These are phyloP conservation scores for Mesaphorura yosii DNA, from an alignment of 1,140 invertebrate species.

Conservation along the genomic window DNA sequence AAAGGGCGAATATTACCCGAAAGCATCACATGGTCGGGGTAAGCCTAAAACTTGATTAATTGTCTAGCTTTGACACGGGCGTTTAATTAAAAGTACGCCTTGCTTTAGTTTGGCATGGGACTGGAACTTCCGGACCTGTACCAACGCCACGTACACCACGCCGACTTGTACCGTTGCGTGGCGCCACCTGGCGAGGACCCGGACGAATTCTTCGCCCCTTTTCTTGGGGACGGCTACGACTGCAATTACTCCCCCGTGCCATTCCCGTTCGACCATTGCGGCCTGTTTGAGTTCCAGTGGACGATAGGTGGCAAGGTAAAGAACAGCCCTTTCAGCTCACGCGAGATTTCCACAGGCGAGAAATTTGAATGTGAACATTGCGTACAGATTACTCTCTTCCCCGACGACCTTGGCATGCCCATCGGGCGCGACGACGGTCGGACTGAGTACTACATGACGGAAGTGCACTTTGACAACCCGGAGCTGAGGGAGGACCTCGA, in stretches of 20 bases:
- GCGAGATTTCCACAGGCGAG: too few relatives aligned
- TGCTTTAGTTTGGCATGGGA: background rate
- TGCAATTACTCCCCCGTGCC: background rate
- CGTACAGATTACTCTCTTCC: background rate
- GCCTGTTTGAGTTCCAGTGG: background rate
- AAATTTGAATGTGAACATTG: background rate
- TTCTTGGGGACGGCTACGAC: background rate
- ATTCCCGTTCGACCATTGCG: background rate
- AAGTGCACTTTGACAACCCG: constrained; percentile 53
- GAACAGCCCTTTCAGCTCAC: background rate
- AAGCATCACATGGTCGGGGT: constrained; percentile 8
- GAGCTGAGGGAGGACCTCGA: background rate
- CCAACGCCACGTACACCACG: background rate
- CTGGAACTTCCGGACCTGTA: background rate
- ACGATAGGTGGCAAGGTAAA: background rate
- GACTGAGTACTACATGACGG: constrained; percentile 48
- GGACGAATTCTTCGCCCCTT: background rate
- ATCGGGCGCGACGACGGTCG: background rate
- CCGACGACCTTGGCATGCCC: background rate
- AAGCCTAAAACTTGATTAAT: too few relatives aligned
- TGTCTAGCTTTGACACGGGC: too few relatives aligned
- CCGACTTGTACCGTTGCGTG: background rate
- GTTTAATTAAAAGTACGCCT: background rate
- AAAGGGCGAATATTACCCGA: constrained; percentile 1
- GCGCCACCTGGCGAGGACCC: background rate